phyloP scores from a whole-genome alignment of 2,113 vertebrate species.

The Ceyx melanurus region DNA sequence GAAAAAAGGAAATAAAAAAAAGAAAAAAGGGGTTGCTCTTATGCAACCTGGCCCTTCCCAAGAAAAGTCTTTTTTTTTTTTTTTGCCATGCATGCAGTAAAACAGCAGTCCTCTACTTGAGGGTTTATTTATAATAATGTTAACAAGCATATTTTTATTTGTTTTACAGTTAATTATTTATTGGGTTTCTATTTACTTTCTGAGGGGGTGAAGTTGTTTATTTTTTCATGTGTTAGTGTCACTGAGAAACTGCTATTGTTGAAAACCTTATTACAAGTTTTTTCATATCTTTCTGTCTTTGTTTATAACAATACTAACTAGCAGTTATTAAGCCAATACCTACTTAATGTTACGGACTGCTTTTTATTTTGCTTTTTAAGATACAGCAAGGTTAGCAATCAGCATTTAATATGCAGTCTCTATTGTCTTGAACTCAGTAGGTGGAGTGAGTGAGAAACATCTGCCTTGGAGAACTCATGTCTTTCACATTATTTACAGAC shows the following conservation, averaged over 20 bases:
- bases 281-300: not conserved
- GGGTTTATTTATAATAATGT: not conserved
- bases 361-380: not conserved
- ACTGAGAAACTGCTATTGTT: not conserved
- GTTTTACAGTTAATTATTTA: not conserved
- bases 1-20: no score
- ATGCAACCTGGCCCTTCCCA: not conserved
- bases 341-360: not conserved
- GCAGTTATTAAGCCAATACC: not conserved
- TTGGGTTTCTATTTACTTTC: not conserved
- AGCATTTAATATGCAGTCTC: not conserved
- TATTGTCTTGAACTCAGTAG: not conserved
- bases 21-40: not conserved
- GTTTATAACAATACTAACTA: not conserved
- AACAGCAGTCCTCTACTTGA: not conserved
- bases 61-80: not conserved
- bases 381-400: not conserved
- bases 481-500: not conserved
- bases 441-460: not conserved
- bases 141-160: accelerated
- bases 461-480: not conserved
- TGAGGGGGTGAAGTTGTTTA: not conserved
- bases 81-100: not conserved
- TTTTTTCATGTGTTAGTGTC: not conserved
- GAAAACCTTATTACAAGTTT: not conserved